Conservation (phyloP, 2,888 invertebrate genomes). For the Mythimna lalbum region DNA sequence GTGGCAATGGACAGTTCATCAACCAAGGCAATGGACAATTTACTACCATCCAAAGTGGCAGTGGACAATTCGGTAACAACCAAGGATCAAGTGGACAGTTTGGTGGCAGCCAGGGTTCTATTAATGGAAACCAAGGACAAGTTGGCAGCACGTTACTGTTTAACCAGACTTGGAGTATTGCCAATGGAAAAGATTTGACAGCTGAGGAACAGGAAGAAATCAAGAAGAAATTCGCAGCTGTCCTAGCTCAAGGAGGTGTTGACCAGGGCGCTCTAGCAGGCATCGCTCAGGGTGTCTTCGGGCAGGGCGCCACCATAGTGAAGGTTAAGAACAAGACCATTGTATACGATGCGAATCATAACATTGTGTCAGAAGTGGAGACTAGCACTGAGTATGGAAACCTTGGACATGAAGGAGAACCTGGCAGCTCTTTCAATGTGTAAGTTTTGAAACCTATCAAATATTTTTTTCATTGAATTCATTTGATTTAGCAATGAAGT, state of each 20-base stretch:
- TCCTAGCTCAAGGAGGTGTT: constrained; percentile 54
- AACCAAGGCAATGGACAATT: constrained; percentile 63
- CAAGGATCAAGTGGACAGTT: constrained; percentile 19
- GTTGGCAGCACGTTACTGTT: constrained; percentile 68
- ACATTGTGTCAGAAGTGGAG: constrained; percentile 86
- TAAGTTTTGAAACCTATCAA: constrained; percentile 68
- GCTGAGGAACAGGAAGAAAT: constrained; percentile 80
- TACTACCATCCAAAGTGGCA: constrained; percentile 8
- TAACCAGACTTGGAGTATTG: constrained; percentile 75
- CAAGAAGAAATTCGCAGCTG: constrained; percentile 72
- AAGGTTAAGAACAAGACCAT: constrained; percentile 79
- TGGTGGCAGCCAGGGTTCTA: constrained; percentile 25
- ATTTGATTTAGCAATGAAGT: too few species aligned
- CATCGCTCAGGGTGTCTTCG: constrained; percentile 63
- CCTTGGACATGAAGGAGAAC: constrained; percentile 85
- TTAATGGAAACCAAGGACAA: constrained; percentile 26
- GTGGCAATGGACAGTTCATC: constrained; percentile 55
- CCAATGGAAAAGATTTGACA: constrained; percentile 72
- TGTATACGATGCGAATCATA: constrained; percentile 83
- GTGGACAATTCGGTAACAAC: constrained; percentile 1
- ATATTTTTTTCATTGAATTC: too few species aligned
- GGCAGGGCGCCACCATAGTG: constrained; percentile 72
- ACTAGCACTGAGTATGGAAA: constrained; percentile 88
- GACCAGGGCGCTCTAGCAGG: constrained; percentile 67
- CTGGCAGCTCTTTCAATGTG: constrained; percentile 85